These are phyloP conservation scores for Tiphia femorata DNA, from an alignment of 2,888 invertebrate species.

Conservation along the genomic window DNA sequence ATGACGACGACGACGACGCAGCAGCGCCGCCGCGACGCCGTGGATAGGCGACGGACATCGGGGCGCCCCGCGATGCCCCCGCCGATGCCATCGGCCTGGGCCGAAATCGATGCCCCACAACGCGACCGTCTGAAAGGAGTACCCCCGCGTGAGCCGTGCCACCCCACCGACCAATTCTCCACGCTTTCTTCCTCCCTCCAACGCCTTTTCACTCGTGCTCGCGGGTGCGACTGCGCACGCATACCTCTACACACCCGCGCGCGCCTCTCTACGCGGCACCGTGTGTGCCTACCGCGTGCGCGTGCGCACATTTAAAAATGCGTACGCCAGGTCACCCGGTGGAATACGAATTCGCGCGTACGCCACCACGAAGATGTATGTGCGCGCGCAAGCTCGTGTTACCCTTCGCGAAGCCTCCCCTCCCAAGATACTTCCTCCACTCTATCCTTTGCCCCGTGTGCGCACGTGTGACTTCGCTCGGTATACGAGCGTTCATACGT, in stretches of 20 bases:
- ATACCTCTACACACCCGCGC: background rate
- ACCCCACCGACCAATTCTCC: constrained; percentile 25
- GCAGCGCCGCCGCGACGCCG: constrained; percentile 41
- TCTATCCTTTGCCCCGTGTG: background rate
- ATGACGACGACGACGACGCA: constrained; percentile 5
- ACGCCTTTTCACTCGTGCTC: background rate
- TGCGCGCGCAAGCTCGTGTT: constrained; percentile 15
- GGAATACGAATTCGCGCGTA: constrained; percentile 38
- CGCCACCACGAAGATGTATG: constrained; percentile 41
- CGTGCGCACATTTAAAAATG: too few species aligned
- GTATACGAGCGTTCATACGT: background rate
- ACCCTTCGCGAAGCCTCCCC: constrained; percentile 11
- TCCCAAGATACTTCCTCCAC: background rate
- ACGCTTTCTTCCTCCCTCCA: constrained; percentile 5
- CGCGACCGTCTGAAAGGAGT: constrained; percentile 42
- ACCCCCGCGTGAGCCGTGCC: constrained; percentile 44
- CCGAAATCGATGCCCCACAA: constrained; percentile 61
- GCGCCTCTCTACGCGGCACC: constrained; percentile 6
- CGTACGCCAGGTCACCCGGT: too few species aligned
- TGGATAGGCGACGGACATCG: constrained; percentile 28
- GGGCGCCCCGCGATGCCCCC: constrained; percentile 41
- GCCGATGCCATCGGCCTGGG: constrained; percentile 61
- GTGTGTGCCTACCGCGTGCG: too few species aligned
- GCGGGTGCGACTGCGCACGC: background rate
- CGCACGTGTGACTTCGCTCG: background rate